A percentile compares a stretch with the other conserved stretches of the same genome.
phyloP scores from a whole-genome alignment of 2,888 invertebrate species.

The Amiota mariae region DNA sequence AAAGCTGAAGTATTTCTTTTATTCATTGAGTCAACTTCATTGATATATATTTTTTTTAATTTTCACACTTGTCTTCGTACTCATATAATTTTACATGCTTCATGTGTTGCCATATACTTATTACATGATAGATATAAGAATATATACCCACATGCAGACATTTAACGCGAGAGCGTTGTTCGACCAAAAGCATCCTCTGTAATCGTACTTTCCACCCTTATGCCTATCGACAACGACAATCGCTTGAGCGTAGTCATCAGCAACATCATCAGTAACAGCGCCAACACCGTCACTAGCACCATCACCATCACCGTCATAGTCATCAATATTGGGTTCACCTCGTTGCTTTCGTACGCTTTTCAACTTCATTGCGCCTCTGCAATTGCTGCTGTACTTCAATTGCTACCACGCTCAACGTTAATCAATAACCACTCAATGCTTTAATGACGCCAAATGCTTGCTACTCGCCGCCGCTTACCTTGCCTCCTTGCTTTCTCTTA shows the following conservation, averaged over 20 bases:
- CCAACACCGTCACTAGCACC: not conserved
- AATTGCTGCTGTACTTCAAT: constrained; percentile 1
- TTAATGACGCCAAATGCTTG: constrained; percentile 22
- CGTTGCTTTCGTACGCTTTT: not conserved
- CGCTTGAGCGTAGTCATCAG: too few relatives aligned
- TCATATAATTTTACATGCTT: not conserved
- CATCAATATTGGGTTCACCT: not conserved
- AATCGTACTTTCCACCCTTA: not conserved
- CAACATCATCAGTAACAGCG: not conserved
- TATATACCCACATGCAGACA: not conserved
- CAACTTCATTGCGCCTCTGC: not conserved
- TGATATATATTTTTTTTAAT: too few relatives aligned
- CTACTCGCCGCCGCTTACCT: too few relatives aligned
- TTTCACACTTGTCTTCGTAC: too few relatives aligned
- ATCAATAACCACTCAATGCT: constrained; percentile 61
- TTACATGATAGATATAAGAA: not conserved
- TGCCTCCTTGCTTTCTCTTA: too few relatives aligned
- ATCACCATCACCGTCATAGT: not conserved
- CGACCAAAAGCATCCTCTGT: not conserved
- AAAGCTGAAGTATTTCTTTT: too few relatives aligned
- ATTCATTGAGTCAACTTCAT: too few relatives aligned
- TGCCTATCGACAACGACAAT: not conserved
- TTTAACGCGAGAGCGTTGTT: too few relatives aligned
- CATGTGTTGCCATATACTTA: not conserved
- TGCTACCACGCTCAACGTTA: constrained; percentile 39